Base-by-base conservation (phyloP, 2,113 vertebrate genomes). In the Corythornis madagascariensis region DNA sequence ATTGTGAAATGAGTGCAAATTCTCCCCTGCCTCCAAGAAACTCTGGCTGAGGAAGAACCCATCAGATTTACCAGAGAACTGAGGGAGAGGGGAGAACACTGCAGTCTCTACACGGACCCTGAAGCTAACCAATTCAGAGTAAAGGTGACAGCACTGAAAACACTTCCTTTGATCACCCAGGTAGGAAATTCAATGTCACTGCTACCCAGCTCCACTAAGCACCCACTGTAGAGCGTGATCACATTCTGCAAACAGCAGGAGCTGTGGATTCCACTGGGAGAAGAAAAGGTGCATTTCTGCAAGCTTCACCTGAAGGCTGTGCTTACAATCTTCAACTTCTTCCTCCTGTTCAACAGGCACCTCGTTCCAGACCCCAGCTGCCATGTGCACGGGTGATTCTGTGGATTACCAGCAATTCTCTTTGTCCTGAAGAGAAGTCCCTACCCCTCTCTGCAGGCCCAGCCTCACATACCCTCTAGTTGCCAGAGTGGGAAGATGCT, bases 141-240 rank as follows among this genome's bases (percentile, higher is more conserved):
- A 79, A 89, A 35, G 69, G 88, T 28, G 56, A 28, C 83, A 86
- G 52, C 28, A 33, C 53, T 64, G 67, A 47, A 6, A 91, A 70
- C 24, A 55, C 24, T 79, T 69, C 45, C 74, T 92, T 69, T 69
- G 91, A 89, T 63, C 43, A 6, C 56, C 67, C 72, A 75, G 65
- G 43, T 52, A 83, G 85, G 80, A 83, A 94, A 94, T 90, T 91
- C 92, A 72, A 71, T 64, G 83, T 88, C 95, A 94, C 53, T 95
- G 80, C 57, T 56, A 63, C 57, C 40, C 18, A 76, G 33, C 29
- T n/a, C 78, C 50, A 19, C 1, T 15, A 77, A 89, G 35, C 22
- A 67, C 31, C 53, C 38, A 18, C 33, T 48, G 74, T 8, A 47
- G 76, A 66, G 52, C 16, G 56, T 5, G 28, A 77, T 28, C 50